Evolutionary conservation across 2,113 vertebrate genomes (phyloP).

Genomic region (Anhinga anhinga): DNA sequence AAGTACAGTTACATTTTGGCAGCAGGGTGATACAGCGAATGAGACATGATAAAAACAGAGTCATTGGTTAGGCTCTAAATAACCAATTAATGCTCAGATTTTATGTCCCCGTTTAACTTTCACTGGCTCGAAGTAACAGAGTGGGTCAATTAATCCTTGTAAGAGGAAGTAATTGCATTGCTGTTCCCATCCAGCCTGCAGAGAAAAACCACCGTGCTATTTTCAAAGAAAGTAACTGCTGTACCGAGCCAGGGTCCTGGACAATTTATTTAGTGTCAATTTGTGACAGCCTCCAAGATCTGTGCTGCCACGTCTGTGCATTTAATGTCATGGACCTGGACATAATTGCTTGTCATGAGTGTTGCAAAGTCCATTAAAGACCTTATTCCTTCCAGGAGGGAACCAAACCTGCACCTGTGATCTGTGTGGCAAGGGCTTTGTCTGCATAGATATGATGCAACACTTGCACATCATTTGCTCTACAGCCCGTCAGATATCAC

Average conservation of each 20-base stretch:
- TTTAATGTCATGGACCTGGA: slow-evolving; percentile 35
- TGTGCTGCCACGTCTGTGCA: not conserved
- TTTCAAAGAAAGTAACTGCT: slow-evolving; percentile 11
- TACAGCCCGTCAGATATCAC: not conserved
- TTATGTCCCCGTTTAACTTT: not conserved
- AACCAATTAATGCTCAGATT: slow-evolving; percentile 14
- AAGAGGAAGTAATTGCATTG: slow-evolving; percentile 35
- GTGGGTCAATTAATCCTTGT: slow-evolving; percentile 52
- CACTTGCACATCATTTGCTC: not conserved
- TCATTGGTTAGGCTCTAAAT: not conserved
- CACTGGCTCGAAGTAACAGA: not conserved
- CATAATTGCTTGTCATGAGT: slow-evolving; percentile 32
- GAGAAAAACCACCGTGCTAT: not conserved
- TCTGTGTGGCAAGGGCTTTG: not conserved
- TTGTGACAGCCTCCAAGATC: slow-evolving; percentile 38
- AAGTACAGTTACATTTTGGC: not conserved
- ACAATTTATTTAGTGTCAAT: slow-evolving; percentile 51
- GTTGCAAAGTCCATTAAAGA: slow-evolving; percentile 34
- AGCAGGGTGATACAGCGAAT: not conserved
- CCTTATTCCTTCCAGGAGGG: not conserved
- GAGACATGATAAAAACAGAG: not conserved
- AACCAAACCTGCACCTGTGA: not conserved
- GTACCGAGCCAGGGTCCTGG: not conserved
- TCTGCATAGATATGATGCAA: not conserved
- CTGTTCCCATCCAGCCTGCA: slow-evolving; percentile 3